These are phyloP conservation scores for Aphelenchoides fujianensis DNA, from an alignment of 1,140 invertebrate species.

Conservation along the genomic window DNA sequence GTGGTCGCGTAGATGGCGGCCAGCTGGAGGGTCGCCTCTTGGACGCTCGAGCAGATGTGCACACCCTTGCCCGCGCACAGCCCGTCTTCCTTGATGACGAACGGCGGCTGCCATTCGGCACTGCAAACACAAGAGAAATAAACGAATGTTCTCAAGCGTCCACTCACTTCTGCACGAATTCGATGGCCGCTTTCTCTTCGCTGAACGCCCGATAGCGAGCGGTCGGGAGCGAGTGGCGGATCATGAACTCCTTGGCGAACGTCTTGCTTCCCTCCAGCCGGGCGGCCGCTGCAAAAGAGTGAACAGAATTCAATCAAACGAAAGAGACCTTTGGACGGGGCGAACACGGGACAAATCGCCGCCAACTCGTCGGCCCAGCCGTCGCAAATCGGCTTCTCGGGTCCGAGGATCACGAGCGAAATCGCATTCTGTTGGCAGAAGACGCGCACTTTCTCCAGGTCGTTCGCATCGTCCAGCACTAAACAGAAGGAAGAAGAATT, in stretches of 20 bases:
- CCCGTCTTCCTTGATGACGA: conserved; percentile 87
- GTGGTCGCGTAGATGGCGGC: conserved; percentile 71
- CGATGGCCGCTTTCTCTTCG: conserved; percentile 73
- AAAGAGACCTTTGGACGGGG: conserved; percentile 46
- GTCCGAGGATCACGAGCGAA: conserved; percentile 80
- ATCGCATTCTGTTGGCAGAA: conserved; percentile 77
- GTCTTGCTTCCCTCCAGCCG: conserved; percentile 78
- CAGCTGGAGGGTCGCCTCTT: conserved; percentile 27
- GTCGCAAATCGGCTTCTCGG: conserved; percentile 85
- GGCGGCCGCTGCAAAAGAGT: too few relatives aligned
- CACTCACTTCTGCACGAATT: conserved; percentile 74
- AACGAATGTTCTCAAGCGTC: neutral
- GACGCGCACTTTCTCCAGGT: conserved; percentile 67
- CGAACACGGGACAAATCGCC: conserved; percentile 37
- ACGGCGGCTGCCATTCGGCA: conserved; percentile 63
- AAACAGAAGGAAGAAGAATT: conserved; percentile 18
- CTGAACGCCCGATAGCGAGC: conserved; percentile 79
- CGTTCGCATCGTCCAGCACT: conserved; percentile 63
- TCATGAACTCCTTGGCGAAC: conserved; percentile 91
- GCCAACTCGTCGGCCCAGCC: conserved; percentile 64
- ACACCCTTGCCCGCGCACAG: conserved; percentile 84
- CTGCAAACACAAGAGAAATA: conserved; percentile 21
- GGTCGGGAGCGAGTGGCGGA: conserved; percentile 80
- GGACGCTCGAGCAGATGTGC: conserved; percentile 13
- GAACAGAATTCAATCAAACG: too few relatives aligned